Evolutionary conservation across 1,140 invertebrate genomes (phyloP).

Genomic region (Myzus persicae): DNA sequence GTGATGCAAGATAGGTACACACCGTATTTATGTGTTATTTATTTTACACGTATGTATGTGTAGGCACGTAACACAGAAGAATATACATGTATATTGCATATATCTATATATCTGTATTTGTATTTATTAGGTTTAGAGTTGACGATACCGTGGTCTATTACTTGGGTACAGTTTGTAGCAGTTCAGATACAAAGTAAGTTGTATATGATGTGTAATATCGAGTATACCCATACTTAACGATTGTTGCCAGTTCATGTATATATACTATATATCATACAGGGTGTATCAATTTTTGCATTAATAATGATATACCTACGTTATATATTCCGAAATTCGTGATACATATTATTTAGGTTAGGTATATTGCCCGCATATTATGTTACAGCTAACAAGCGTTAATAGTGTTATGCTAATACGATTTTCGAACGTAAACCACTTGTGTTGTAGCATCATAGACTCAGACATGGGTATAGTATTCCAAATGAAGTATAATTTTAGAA

Average conservation of each 20-base stretch:
- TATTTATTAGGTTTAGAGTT: too few relatives aligned
- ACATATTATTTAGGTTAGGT: neutral
- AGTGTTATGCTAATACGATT: neutral
- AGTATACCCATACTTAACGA: too few relatives aligned
- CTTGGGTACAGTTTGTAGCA: neutral
- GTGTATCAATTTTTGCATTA: neutral
- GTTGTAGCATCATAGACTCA: too few relatives aligned
- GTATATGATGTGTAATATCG: too few relatives aligned
- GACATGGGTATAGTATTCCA: too few relatives aligned
- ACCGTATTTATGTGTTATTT: neutral
- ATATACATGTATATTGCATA: too few relatives aligned
- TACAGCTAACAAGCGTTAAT: neutral
- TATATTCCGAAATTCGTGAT: neutral
- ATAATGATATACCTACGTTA: neutral
- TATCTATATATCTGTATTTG: too few relatives aligned
- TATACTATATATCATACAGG: neutral
- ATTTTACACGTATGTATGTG: too few relatives aligned
- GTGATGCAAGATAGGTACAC: neutral
- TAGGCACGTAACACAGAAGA: neutral
- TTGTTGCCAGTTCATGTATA: neutral
- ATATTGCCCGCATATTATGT: neutral
- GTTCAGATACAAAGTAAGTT: neutral
- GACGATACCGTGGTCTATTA: neutral
- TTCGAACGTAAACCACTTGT: neutral
- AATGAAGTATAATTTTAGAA: too few relatives aligned